Evolutionary conservation across 2,888 invertebrate genomes (phyloP), one percentile per base, ranked within the genome.

Genomic region (Ormia ochracea): DNA sequence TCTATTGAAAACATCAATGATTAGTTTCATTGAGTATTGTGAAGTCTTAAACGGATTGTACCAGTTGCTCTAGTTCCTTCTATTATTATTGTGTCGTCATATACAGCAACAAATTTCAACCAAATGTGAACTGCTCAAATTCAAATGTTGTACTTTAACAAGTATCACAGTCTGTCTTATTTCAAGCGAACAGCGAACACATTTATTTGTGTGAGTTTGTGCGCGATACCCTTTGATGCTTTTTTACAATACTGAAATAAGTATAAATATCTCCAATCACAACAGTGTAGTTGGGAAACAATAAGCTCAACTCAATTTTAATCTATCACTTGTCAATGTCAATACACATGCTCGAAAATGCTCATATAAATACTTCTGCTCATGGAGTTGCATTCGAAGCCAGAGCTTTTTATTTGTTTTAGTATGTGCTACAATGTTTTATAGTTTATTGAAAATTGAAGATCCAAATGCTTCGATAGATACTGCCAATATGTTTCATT

Each of bases 291-390:
- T 14, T 43, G 52, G 26, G 54, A 61, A 77, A 68, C 65, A 72
- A 72, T 52, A 59, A 73, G 72, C 69, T 74, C 77, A 87, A 84
- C 83, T 85, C 85, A 84, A 84, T 85, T 85, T 86, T 87, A 86
- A 86, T 87, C 86, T 85, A 83, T 86, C 85, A 85, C 83, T 85
- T 86, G 86, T 86, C 86, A 87, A 61, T 83, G 86, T 79, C 81
- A 77, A 74, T 58, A 58, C 45, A 52, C 10, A 65, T 28, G 14
- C 21, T 21, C 19, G 21, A 19, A 38, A 26, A 38, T 45, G 23
- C 14, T 41, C n/a, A 73, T 19, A 28, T 28, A 59, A 14, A 54
- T 26, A 26, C 23, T 41, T 61, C 6, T 50, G 7, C 56, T 58
- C 36, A 48, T 69, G 50, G 31, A 52, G 28, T 36, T 65, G 54